Evolutionary conservation across 2,888 invertebrate genomes (phyloP).

Genomic region (Amorpha juglandis): DNA sequence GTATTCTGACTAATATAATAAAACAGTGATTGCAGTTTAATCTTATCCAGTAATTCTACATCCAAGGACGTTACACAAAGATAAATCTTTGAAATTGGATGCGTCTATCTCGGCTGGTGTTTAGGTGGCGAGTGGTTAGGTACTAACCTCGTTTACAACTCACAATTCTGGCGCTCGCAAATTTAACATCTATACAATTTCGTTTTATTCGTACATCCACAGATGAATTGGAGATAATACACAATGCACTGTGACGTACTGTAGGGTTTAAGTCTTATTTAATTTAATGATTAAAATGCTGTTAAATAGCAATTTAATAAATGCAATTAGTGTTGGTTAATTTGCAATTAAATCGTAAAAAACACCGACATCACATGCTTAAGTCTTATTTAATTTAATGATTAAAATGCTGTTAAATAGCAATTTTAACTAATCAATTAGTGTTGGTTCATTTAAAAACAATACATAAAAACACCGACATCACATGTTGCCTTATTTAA

Average conservation of each 20-base stretch:
- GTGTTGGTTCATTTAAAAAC: no score
- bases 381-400: background rate
- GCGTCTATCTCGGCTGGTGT: constrained; percentile 42
- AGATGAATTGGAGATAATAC: background rate
- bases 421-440: no score
- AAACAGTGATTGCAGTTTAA: no score
- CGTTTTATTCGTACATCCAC: background rate
- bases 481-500: background rate
- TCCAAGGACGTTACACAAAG: constrained; percentile 24
- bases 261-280: background rate
- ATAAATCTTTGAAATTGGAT: constrained; percentile 49
- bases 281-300: background rate
- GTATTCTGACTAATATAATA: no score
- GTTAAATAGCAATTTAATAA: no score
- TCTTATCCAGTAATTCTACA: background rate
- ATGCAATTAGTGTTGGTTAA: no score
- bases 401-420: background rate
- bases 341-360: no score
- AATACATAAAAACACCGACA: no score
- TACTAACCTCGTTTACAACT: constrained; percentile 23
- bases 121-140: constrained; percentile 29
- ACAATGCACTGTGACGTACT: background rate
- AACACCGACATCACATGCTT: no score
- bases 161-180: constrained; percentile 13
- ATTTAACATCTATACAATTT: background rate